Base-by-base conservation (phyloP, 2,113 vertebrate species). In the Corydoras sp. region DNA sequence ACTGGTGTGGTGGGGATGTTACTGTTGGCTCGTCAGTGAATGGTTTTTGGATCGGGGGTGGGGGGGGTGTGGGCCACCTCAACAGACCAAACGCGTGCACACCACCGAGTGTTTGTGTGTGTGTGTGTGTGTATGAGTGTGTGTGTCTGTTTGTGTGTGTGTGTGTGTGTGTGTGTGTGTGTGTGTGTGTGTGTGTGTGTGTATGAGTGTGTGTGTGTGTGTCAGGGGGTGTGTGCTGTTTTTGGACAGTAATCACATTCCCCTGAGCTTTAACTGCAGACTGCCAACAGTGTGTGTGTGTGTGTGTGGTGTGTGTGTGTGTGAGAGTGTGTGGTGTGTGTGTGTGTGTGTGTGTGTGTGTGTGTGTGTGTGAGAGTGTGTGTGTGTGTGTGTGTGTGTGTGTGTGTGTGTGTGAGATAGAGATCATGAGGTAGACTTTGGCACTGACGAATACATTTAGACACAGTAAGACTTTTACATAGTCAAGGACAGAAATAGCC, bases 21-120 rank as follows among this genome's bases (percentile, higher is more conserved):
- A n/a, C n/a, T 72, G 43, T 56, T 35, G 69, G 32, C 74, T 71
- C 10, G 12, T n/a, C 32, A 13, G 29, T 48, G 14, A 58, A 59
- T 62, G 14, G 59, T 63, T 43, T 69, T 69, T 72, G 51, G 54
- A 72, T 75, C 73, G 51, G n/a, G 53, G 75, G n/a, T n/a, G 73
- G 73, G 69, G 77, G 69, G 69, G 72, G 65, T 68, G 69, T 72
- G 65, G 10, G 13, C 61, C 50, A 9, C 58, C 76, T 49, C 35
- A 31, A 65, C 9, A 60, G 30, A 64, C 55, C 31, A 10, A 69
- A 30, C 31, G 10, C 48, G 10, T n/a, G 14, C 15, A 29, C 56
- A 60, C n/a, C n/a, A n/a, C n/a, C n/a, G n/a, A n/a, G n/a, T n/a
- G n/a, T n/a, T n/a, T n/a, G n/a, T n/a, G n/a, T n/a, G n/a, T n/a